Conservation (phyloP, 2,113 vertebrate species). For the Platysteira castanea region DNA sequence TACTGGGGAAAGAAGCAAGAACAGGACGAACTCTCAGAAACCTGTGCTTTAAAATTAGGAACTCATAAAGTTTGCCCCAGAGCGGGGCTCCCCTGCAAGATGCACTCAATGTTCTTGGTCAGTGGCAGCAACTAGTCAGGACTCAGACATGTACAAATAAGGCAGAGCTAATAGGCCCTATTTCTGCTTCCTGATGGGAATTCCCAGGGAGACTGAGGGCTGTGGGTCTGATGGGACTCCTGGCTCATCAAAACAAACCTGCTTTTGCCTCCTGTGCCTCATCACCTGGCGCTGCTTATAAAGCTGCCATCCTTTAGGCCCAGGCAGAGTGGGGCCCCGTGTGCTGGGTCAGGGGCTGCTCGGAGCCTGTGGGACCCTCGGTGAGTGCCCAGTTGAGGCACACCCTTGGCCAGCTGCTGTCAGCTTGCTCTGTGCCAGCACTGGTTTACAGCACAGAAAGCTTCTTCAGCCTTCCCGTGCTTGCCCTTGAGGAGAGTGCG, state of each 20-base stretch:
- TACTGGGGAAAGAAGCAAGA: neutral
- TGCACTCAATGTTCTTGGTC: neutral
- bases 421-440: neutral
- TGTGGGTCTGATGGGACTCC: neutral
- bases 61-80: neutral
- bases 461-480: neutral
- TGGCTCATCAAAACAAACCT: neutral
- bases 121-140: neutral
- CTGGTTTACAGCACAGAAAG: neutral
- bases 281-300: neutral
- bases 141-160: neutral
- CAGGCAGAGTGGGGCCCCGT: fast-evolving
- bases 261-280: neutral
- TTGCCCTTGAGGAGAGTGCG: neutral
- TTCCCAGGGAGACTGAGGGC: neutral
- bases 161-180: neutral
- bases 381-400: neutral
- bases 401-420: neutral
- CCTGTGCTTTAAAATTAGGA: neutral
- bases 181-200: neutral
- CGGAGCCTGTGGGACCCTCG: fast-evolving
- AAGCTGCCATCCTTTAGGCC: neutral
- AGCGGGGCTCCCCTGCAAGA: neutral
- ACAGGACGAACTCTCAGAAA: neutral
- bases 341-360: fast-evolving